These are phyloP conservation scores for Cylindroiulus punctatus DNA, from an alignment of 2,888 invertebrate species.

Conservation along the genomic window DNA sequence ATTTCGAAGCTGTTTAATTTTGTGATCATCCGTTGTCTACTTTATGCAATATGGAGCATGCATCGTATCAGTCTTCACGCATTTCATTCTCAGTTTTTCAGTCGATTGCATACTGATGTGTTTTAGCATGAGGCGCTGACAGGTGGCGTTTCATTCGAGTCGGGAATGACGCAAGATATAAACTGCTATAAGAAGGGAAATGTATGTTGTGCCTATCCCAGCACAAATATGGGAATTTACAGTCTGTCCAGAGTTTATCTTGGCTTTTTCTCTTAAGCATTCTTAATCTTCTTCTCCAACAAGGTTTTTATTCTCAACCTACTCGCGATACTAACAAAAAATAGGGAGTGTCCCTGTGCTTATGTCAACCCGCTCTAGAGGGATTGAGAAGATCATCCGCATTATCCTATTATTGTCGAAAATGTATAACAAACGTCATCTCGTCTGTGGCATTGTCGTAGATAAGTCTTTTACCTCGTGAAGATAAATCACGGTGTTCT, in stretches of 20 bases:
- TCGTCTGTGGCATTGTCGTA: neutral
- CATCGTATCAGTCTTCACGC: neutral
- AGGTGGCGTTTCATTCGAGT: neutral
- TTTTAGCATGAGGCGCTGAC: neutral
- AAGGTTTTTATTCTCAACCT: neutral
- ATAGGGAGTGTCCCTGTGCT: neutral
- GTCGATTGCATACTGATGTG: neutral
- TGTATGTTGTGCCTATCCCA: neutral
- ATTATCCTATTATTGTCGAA: slow-evolving; percentile 1
- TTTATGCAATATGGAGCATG: neutral
- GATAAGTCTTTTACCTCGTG: neutral
- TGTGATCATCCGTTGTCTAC: neutral
- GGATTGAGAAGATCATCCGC: neutral
- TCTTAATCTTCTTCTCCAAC: too few relatives aligned
- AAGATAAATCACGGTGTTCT: neutral
- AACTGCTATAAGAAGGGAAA: neutral
- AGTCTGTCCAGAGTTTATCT: neutral
- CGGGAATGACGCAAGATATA: neutral
- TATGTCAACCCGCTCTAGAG: neutral
- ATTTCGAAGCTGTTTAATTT: neutral
- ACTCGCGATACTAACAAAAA: neutral
- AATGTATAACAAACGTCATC: neutral
- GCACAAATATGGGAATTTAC: neutral
- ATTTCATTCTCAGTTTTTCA: neutral
- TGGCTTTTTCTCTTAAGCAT: too few relatives aligned